These are phyloP conservation scores for Brachystomella parvula DNA, from an alignment of 1,140 invertebrate species.

Conservation along the genomic window DNA sequence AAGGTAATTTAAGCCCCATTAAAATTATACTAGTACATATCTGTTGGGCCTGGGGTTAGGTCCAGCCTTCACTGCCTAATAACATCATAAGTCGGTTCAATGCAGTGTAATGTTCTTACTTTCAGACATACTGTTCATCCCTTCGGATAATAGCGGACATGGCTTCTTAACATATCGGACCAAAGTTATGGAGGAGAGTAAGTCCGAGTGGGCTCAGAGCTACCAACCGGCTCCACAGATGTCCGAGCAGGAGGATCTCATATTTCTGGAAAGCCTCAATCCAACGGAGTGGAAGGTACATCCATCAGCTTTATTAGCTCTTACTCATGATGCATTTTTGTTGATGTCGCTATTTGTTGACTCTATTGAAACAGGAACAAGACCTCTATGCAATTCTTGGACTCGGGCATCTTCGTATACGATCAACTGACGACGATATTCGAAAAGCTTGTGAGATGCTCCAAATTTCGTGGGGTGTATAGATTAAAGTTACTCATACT, in stretches of 20 bases:
- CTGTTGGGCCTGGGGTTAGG: neutral
- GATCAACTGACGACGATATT: slow-evolving; percentile 83
- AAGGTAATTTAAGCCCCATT: neutral
- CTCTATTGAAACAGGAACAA: slow-evolving; percentile 59
- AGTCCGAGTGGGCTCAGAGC: slow-evolving; percentile 5
- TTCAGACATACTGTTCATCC: slow-evolving; percentile 28
- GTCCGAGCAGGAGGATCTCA: slow-evolving; percentile 63
- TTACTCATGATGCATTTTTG: neutral
- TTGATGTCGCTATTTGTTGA: slow-evolving; percentile 1
- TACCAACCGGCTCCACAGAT: slow-evolving; percentile 11
- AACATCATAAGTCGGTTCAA: neutral
- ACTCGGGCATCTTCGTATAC: slow-evolving; percentile 65
- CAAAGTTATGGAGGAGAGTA: neutral
- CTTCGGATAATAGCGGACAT: slow-evolving; percentile 11
- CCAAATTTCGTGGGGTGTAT: neutral
- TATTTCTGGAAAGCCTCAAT: slow-evolving; percentile 77
- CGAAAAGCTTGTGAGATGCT: slow-evolving; percentile 76
- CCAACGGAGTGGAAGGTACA: slow-evolving; percentile 88
- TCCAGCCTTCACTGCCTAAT: neutral
- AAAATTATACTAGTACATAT: neutral
- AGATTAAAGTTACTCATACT: neutral
- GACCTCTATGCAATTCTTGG: slow-evolving; percentile 94
- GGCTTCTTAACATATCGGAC: slow-evolving; percentile 12
- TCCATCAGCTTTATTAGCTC: neutral
- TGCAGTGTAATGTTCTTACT: neutral